Percentiles rank a stretch among this genome's conserved stretches.
Evolutionary conservation across 2,888 invertebrate species (phyloP).

Genomic region (Laspeyria flexula): DNA sequence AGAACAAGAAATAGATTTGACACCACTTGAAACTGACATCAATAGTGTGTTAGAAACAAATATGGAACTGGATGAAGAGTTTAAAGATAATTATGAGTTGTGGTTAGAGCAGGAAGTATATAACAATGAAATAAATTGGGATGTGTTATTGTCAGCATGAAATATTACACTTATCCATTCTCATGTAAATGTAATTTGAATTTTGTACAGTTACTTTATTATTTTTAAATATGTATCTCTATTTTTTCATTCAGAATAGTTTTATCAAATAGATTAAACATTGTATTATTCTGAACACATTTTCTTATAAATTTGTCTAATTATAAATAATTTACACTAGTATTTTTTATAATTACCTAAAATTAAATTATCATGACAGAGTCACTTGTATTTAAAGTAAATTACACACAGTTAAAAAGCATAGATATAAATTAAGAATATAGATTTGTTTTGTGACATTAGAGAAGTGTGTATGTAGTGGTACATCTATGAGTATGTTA

Average conservation of each 20-base stretch:
- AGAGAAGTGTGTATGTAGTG: constrained; percentile 31
- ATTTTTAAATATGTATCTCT: constrained; percentile 39
- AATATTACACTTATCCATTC: constrained; percentile 26
- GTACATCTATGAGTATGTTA: constrained; percentile 11
- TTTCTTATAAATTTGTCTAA: constrained; percentile 42
- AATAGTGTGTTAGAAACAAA: constrained; percentile 92
- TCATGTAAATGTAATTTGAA: constrained; percentile 27
- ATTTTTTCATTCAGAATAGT: constrained; percentile 41
- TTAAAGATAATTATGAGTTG: constrained; percentile 95
- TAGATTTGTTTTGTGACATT: constrained; percentile 28
- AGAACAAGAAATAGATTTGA: constrained; percentile 86
- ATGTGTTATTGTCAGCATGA: constrained; percentile 78
- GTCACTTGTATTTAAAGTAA: constrained; percentile 29
- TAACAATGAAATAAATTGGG: constrained; percentile 93
- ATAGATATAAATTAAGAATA: constrained; percentile 29
- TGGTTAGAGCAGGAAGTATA: constrained; percentile 99
- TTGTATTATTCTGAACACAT: constrained; percentile 31
- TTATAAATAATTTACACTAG: constrained; percentile 41
- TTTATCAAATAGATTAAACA: constrained; percentile 37
- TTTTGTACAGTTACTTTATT: constrained; percentile 54
- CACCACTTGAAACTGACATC: constrained; percentile 92
- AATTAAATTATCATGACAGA: constrained; percentile 37
- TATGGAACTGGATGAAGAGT: constrained; percentile 95
- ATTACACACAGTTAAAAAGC: constrained; percentile 10
- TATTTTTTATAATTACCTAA: constrained; percentile 35